Evolutionary conservation across 2,113 vertebrate species (phyloP).

Genomic region (Uropsilus gracilis): DNA sequence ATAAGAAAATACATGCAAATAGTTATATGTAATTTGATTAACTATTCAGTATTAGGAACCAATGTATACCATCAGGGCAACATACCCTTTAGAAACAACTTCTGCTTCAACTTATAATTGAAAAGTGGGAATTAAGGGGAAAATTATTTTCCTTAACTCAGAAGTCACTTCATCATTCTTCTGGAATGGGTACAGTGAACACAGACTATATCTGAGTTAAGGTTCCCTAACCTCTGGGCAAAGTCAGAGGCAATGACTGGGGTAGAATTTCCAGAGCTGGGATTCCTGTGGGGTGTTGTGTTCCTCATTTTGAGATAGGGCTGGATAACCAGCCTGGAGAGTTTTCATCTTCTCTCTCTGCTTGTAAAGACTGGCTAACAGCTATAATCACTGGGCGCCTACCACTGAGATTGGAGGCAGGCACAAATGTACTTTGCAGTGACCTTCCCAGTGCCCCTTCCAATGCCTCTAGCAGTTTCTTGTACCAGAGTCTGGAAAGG

Average conservation of each 20-base stretch:
- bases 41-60: background rate
- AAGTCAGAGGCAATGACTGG: background rate
- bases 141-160: background rate
- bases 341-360: background rate
- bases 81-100: background rate
- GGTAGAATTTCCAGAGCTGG: background rate
- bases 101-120: background rate
- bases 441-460: background rate
- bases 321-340: background rate
- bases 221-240: background rate
- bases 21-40: background rate
- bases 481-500: background rate
- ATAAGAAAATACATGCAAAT: background rate
- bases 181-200: background rate
- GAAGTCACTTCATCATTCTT: background rate
- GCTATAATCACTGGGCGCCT: background rate
- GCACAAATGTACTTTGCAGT: background rate
- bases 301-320: background rate
- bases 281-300: background rate
- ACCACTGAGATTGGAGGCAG: background rate
- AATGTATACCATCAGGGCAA: background rate
- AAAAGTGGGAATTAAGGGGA: background rate
- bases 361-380: background rate
- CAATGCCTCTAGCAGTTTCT: background rate
- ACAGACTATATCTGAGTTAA: background rate